Base-by-base conservation (phyloP, 2,888 invertebrate species). In the Epinotia demarniana region DNA sequence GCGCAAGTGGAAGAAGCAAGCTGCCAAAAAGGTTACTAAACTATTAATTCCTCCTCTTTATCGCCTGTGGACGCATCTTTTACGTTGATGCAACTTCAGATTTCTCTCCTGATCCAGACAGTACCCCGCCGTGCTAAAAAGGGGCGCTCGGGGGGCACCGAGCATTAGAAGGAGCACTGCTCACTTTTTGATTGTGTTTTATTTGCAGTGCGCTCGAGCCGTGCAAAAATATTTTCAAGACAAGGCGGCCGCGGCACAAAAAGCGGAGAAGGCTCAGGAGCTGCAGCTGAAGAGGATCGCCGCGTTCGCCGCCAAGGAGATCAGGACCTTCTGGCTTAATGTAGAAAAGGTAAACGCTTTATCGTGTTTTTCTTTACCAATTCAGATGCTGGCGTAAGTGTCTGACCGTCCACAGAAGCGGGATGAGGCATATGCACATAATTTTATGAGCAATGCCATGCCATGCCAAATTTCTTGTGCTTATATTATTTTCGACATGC, bases 1-100 rank as follows among this genome's bases (percentile, higher is more conserved):
- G 91, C 95, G 99, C 78, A 99, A 99, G 89, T 99, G 99, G 98
- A 99, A 99, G 87, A 98, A 98, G 89, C 97, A 98, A 77, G 98
- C 98, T 6, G 98, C 99, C 1, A 98, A 98, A 87, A 99, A 98
- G 93, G 96, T 96, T 80, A 8, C 39, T 62, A 16, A n/a, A 1
- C 18, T 8, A 53, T 27, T 1, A 9, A 39, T 39, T 9, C 12
- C 13, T 46, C 13, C 12, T 46, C 46, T 13, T 39, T 39, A 46
- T 46, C 13, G 13, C 46, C 46, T 46, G 46, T 46, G 12, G 3
- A 13, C 13, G 4, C n/a, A 6, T 67, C 9, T 39, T 39, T 39
- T 39, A 9, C 39, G 39, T 39, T 9, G 39, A 9, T 39, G 9
- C 39, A 39, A 9, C 39, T 9, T 9, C 39, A 39, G 39, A 39